Evolutionary conservation across 2,888 invertebrate genomes (phyloP).

Genomic region (Troilus luridus): DNA sequence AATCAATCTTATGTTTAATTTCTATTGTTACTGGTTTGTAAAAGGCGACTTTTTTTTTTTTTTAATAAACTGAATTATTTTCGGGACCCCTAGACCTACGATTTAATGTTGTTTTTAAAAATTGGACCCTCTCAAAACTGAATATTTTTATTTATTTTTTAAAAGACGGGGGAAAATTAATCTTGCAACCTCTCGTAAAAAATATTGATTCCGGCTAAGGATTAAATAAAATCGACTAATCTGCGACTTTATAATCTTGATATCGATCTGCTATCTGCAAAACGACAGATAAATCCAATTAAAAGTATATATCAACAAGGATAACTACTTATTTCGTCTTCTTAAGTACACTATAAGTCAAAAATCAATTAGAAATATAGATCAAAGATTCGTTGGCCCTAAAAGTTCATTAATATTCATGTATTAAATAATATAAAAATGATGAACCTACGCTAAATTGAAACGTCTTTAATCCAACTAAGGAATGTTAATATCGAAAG

Average conservation of each 20-base stretch:
- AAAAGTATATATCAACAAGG: background rate
- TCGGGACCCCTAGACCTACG: too few species aligned
- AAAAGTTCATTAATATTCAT: background rate
- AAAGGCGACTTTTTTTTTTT: too few species aligned
- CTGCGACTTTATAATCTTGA: background rate
- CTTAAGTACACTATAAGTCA: background rate
- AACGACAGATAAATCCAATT: background rate
- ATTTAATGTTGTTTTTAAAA: too few species aligned
- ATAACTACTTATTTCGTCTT: background rate
- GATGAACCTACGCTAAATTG: background rate
- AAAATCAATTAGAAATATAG: background rate
- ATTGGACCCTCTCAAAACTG: too few species aligned
- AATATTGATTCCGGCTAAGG: too few species aligned
- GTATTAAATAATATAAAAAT: background rate
- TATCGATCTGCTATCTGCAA: background rate
- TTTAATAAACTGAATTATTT: too few species aligned
- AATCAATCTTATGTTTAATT: too few species aligned
- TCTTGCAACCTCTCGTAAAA: too few species aligned
- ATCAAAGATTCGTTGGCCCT: background rate
- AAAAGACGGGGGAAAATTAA: too few species aligned
- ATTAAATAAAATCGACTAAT: background rate
- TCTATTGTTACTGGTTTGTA: too few species aligned
- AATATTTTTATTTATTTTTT: too few species aligned
- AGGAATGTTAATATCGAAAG: background rate
- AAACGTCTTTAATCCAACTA: background rate